Conservation (phyloP, 2,797 vertebrate species). For the Manis crassicaudata region DNA sequence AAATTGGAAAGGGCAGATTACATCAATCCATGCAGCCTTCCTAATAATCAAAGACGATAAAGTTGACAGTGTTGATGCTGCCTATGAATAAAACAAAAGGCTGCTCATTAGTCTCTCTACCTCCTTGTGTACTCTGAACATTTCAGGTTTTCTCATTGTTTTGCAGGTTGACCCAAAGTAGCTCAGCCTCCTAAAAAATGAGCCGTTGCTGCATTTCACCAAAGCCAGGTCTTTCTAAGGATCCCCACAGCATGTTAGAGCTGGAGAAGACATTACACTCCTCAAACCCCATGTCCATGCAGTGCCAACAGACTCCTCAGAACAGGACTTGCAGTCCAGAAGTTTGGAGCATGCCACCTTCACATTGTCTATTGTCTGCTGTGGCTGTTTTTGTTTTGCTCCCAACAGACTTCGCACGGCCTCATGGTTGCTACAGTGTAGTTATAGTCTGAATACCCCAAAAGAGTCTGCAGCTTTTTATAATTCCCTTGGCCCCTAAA, state of each 20-base stretch:
- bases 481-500: neutral
- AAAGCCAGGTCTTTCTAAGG: neutral
- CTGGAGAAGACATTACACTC: neutral
- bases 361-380: neutral
- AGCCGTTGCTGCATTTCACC: neutral
- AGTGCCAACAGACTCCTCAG: neutral
- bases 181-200: neutral
- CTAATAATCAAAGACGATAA: neutral
- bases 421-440: neutral
- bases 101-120: neutral
- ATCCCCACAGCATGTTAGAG: neutral
- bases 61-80: neutral
- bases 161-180: neutral
- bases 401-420: neutral
- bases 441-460: neutral
- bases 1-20: neutral
- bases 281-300: neutral
- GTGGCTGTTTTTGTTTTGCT: neutral
- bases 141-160: neutral
- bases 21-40: neutral
- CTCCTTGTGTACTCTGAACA: neutral
- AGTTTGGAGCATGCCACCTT: neutral
- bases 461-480: neutral
- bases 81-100: neutral
- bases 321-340: neutral